Percentiles rank a stretch among this genome's conserved stretches.
These are phyloP conservation scores for Tricholauxania praeusta DNA, from an alignment of 2,888 invertebrate species.

Conservation along the genomic window DNA sequence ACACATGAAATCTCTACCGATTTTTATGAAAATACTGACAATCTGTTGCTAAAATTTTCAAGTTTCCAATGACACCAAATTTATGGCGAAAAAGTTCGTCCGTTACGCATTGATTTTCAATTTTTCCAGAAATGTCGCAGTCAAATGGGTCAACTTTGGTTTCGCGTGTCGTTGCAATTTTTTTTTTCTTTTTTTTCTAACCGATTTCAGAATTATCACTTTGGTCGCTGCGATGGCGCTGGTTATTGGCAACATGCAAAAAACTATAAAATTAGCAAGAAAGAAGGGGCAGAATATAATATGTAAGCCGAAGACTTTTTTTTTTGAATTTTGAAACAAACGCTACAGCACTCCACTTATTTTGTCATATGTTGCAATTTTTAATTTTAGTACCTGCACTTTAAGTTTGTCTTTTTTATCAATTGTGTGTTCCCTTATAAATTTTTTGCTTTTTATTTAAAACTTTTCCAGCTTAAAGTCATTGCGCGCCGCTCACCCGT, in stretches of 20 bases:
- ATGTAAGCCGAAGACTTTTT: not conserved
- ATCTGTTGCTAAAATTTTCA: constrained; percentile 48
- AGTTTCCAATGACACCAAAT: constrained; percentile 47
- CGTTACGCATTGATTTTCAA: constrained; percentile 45
- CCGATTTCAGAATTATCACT: constrained; percentile 4
- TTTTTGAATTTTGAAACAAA: constrained; percentile 1
- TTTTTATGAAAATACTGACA: constrained; percentile 46
- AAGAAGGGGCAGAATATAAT: not conserved
- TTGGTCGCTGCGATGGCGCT: not conserved
- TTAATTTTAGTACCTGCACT: not conserved
- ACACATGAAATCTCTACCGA: constrained; percentile 49
- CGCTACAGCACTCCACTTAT: not conserved
- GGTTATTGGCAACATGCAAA: not conserved
- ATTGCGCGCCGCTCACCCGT: constrained; percentile 28
- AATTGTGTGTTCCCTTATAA: not conserved
- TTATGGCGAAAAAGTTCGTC: constrained; percentile 40
- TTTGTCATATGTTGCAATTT: constrained; percentile 7
- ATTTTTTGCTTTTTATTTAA: not conserved
- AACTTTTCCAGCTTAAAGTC: constrained; percentile 27
- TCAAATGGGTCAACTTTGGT: no score
- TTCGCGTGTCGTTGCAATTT: constrained; percentile 22
- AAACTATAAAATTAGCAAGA: not conserved
- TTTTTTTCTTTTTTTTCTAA: not conserved
- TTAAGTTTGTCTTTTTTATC: not conserved
- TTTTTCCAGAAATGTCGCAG: constrained; percentile 19